A percentile compares a stretch with the other conserved stretches of the same genome.
Conservation (phyloP, 1,140 invertebrate species). For the Papilio machaon region DNA sequence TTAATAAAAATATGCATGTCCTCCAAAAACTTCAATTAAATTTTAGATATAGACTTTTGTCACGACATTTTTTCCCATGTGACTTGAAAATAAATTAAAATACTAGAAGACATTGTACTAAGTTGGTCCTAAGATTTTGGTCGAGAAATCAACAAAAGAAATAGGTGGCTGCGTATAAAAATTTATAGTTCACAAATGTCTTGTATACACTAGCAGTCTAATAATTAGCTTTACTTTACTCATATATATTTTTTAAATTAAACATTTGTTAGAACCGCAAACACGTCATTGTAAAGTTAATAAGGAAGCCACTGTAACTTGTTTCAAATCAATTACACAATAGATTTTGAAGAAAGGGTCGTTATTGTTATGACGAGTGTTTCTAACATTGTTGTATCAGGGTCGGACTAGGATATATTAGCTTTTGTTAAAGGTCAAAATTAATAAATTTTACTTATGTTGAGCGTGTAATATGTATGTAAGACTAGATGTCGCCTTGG, state of each 20-base stretch:
- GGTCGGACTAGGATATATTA: neutral
- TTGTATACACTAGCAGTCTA: too few species aligned
- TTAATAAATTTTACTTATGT: neutral
- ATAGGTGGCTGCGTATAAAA: too few species aligned
- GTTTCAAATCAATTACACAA: conserved; percentile 36
- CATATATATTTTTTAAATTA: too few species aligned
- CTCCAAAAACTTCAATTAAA: neutral
- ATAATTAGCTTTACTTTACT: too few species aligned
- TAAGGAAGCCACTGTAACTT: conserved; percentile 23
- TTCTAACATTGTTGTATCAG: conserved; percentile 26
- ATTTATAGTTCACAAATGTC: too few species aligned
- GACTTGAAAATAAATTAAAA: too few species aligned
- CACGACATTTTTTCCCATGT: neutral
- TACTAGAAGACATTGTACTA: too few species aligned
- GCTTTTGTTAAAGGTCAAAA: neutral
- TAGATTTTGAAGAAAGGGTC: conserved; percentile 38
- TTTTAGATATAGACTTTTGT: neutral
- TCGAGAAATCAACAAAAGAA: too few species aligned
- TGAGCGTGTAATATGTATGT: neutral
- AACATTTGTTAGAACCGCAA: neutral
- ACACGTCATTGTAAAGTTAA: conserved; percentile 15
- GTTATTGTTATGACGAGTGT: conserved; percentile 34
- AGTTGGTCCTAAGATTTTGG: too few species aligned
- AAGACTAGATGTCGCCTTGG: too few species aligned
- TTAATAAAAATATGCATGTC: neutral